Percentiles rank a stretch among this genome's conserved stretches.
phyloP scores from a whole-genome alignment of 2,113 vertebrate genomes.

The Taurulus bubalis region DNA sequence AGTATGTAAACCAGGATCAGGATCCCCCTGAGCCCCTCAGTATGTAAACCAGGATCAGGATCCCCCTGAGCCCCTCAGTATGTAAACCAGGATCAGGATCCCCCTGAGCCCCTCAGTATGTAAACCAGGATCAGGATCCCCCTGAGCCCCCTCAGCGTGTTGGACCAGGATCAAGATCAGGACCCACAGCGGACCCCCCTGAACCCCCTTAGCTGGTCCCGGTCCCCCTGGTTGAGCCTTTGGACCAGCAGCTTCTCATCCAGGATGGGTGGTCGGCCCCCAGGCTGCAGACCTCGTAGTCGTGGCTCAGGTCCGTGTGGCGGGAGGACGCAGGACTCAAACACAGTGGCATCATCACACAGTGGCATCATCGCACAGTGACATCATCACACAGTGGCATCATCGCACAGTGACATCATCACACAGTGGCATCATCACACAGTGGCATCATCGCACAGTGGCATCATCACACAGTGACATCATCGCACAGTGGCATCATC shows the following conservation, averaged over 20 bases:
- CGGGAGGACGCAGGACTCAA: conserved; percentile 14
- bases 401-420: too few relatives aligned
- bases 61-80: not conserved
- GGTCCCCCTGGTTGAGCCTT: not conserved
- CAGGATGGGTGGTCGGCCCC: conserved; percentile 25
- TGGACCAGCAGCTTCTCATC: conserved; percentile 45
- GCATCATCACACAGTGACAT: too few relatives aligned
- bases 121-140: not conserved
- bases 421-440: too few relatives aligned
- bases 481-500: too few relatives aligned
- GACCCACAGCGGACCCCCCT: not conserved
- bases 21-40: not conserved
- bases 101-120: not conserved
- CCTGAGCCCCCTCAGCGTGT: not conserved
- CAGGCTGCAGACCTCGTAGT: conserved; percentile 23
- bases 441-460: too few relatives aligned
- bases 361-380: too few relatives aligned
- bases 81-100: not conserved
- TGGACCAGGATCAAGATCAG: not conserved
- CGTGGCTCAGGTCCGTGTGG: conserved; percentile 16
- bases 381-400: too few relatives aligned
- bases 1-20: too few relatives aligned
- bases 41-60: not conserved
- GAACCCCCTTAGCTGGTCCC: conserved; percentile 7
- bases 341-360: conserved; percentile 51